Percentiles rank a stretch among this genome's conserved stretches.
phyloP scores from a whole-genome alignment of 2,888 invertebrate genomes.

The Melieria picta region DNA sequence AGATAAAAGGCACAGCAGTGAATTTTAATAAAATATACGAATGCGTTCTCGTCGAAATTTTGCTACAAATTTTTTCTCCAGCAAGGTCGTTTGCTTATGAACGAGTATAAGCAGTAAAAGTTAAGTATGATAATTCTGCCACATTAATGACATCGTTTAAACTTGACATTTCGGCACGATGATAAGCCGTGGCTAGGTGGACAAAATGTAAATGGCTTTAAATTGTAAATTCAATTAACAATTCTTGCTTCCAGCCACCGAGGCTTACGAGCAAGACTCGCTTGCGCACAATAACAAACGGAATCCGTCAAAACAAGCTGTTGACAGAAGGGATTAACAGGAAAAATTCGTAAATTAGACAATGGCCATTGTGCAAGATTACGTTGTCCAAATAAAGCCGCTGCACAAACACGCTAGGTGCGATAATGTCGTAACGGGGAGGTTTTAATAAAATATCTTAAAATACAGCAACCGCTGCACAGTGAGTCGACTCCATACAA shows the following conservation, averaged over 20 bases:
- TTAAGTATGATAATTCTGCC: too few species aligned
- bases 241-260: too few species aligned
- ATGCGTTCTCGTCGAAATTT: constrained; percentile 3
- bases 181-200: neutral
- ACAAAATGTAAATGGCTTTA: too few species aligned
- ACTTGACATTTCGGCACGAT: too few species aligned
- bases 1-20: constrained; percentile 45
- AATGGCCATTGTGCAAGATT: constrained; percentile 36
- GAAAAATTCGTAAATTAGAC: constrained; percentile 32
- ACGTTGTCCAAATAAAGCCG: constrained; percentile 37
- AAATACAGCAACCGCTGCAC: too few species aligned
- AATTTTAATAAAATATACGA: constrained; percentile 47
- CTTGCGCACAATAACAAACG: neutral
- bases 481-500: neutral
- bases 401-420: constrained; percentile 37
- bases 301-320: constrained; percentile 19
- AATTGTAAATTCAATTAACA: too few species aligned
- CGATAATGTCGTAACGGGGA: constrained; percentile 26
- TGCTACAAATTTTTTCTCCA: neutral
- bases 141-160: too few species aligned
- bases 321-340: constrained; percentile 40
- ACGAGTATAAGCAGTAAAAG: too few species aligned
- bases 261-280: constrained; percentile 11
- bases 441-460: too few species aligned
- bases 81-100: neutral